A percentile compares a stretch with the other conserved stretches of the same genome.
These are phyloP conservation scores for Lipotes vexillifer DNA, from an alignment of 2,113 vertebrate genomes.

Conservation along the genomic window DNA sequence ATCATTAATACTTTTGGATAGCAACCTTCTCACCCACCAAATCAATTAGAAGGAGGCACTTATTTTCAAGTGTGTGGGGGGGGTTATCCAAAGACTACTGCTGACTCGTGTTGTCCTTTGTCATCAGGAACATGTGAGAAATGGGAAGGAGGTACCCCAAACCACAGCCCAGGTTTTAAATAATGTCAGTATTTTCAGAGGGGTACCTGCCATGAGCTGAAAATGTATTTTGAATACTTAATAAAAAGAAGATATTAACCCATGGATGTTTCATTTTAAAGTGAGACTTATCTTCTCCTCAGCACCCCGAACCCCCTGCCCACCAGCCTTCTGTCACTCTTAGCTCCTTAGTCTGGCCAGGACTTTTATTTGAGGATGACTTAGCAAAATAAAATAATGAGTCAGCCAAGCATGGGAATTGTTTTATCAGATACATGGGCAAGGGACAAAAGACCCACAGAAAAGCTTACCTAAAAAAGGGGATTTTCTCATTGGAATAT, in stretches of 20 bases:
- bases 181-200: background rate
- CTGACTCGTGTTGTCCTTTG: background rate
- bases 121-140: background rate
- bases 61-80: background rate
- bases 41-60: background rate
- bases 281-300: background rate
- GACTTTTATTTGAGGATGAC: background rate
- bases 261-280: background rate
- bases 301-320: accelerated
- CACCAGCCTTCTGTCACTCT: background rate
- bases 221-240: background rate
- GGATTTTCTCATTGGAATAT: background rate
- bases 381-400: background rate
- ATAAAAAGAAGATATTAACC: background rate
- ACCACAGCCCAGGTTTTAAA: background rate
- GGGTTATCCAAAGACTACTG: background rate
- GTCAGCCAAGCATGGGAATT: background rate
- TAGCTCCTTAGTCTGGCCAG: background rate
- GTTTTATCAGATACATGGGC: background rate
- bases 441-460: background rate
- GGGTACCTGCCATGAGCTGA: background rate
- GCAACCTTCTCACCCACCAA: background rate
- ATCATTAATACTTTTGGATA: background rate
- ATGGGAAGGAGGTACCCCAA: background rate
- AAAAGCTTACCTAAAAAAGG: background rate